These are phyloP conservation scores for Coenonympha arcania DNA, from an alignment of 2,888 invertebrate genomes.

Conservation along the genomic window DNA sequence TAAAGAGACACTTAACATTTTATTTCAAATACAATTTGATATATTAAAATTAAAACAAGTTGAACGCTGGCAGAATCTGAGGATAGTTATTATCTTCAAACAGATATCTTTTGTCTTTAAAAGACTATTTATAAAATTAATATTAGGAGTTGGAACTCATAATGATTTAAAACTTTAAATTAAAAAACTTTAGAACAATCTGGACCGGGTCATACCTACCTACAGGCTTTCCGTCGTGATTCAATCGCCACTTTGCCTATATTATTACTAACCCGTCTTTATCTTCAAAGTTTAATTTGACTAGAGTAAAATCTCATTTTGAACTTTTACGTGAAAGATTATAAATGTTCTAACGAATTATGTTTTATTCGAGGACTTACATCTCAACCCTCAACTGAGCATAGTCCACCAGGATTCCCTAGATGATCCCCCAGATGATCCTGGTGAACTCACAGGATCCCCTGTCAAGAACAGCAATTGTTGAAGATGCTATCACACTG, in stretches of 20 bases:
- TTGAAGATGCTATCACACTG: too few relatives aligned
- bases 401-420: too few relatives aligned
- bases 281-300: conserved; percentile 18
- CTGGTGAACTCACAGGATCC: too few relatives aligned
- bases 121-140: conserved; percentile 1
- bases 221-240: conserved; percentile 25
- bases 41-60: neutral
- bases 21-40: too few relatives aligned
- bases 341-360: too few relatives aligned
- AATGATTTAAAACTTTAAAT: conserved; percentile 21
- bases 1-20: too few relatives aligned
- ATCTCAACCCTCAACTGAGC: too few relatives aligned
- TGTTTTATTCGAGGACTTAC: too few relatives aligned
- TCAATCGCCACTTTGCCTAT: conserved; percentile 22
- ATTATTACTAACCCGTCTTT: conserved; percentile 17
- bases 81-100: neutral
- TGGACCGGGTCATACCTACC: conserved; percentile 13
- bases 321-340: neutral
- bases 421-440: too few relatives aligned
- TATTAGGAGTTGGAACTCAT: conserved; percentile 11
- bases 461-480: too few relatives aligned
- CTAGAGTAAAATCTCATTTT: neutral
- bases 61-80: neutral
- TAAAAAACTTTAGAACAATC: conserved; percentile 23
- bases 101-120: neutral